Conservation (phyloP, 2,888 invertebrate genomes). For the Myathropa florea region DNA sequence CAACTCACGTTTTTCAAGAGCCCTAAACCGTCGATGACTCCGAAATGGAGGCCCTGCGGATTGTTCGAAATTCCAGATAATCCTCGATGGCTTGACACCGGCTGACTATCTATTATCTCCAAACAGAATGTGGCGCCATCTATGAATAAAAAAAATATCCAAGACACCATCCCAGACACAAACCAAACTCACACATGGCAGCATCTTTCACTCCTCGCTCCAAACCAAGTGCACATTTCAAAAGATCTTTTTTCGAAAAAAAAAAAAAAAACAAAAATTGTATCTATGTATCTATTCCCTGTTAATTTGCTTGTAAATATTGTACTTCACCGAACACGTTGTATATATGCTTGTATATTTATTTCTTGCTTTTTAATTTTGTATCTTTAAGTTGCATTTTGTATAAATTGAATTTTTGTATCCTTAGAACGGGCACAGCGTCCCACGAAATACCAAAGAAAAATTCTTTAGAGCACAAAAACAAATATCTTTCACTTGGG, state of each 20-base stretch:
- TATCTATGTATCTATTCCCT: background rate
- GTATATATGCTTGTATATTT: conserved; percentile 51
- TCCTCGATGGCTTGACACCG: no score
- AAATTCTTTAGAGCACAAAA: conserved; percentile 55
- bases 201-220: no score
- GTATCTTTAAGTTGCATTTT: conserved; percentile 38
- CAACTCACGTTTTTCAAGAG: no score
- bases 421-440: conserved; percentile 39
- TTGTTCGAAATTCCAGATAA: no score
- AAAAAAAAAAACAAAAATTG: background rate
- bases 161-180: no score
- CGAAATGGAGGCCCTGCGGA: no score
- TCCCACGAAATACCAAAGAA: conserved; percentile 63
- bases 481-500: background rate
- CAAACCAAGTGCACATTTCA: background rate
- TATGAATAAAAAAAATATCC: no score
- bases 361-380: conserved; percentile 11
- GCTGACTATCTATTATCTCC: no score
- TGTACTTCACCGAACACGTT: background rate
- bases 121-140: no score
- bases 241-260: background rate
- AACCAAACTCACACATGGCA: no score
- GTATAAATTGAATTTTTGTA: conserved; percentile 20
- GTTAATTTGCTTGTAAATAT: background rate
- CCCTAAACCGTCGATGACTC: no score